A percentile compares a stretch with the other conserved stretches of the same genome.
Evolutionary conservation across 2,888 invertebrate genomes (phyloP).

Genomic region (Drosophila picticornis): DNA sequence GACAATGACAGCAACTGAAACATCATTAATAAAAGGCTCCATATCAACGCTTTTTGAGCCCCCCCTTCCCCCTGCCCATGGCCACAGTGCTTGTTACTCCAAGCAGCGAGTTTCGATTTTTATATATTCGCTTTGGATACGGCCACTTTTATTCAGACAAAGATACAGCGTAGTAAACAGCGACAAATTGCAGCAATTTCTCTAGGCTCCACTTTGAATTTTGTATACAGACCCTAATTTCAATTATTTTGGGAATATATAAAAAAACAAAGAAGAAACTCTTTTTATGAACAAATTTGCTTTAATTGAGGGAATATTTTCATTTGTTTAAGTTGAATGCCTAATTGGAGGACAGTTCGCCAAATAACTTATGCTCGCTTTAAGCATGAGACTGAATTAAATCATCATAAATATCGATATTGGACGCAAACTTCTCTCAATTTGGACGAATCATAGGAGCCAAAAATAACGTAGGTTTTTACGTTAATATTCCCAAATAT

Average conservation of each 20-base stretch:
- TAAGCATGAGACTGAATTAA: not conserved
- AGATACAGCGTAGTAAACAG: not conserved
- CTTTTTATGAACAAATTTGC: not conserved
- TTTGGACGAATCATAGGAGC: not conserved
- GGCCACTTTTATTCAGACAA: not conserved
- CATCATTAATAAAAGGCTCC: conserved; percentile 55
- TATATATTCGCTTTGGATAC: conserved; percentile 16
- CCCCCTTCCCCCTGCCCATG: not conserved
- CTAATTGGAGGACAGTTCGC: not conserved
- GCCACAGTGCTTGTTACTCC: not conserved
- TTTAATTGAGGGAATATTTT: not conserved
- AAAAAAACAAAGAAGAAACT: not conserved
- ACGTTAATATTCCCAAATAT: not conserved
- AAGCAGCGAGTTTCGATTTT: conserved; percentile 3
- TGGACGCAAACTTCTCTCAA: not conserved
- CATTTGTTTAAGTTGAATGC: not conserved
- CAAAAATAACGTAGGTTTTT: not conserved
- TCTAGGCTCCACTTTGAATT: not conserved
- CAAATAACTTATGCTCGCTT: not conserved
- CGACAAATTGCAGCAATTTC: not conserved
- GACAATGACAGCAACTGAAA: conserved; percentile 31
- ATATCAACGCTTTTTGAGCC: conserved; percentile 22
- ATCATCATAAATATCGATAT: not conserved
- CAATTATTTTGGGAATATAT: not conserved
- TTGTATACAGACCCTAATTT: not conserved